These are phyloP conservation scores for Imbricaverruca yamaguchii DNA, from an alignment of 2,888 invertebrate species.

Conservation along the genomic window DNA sequence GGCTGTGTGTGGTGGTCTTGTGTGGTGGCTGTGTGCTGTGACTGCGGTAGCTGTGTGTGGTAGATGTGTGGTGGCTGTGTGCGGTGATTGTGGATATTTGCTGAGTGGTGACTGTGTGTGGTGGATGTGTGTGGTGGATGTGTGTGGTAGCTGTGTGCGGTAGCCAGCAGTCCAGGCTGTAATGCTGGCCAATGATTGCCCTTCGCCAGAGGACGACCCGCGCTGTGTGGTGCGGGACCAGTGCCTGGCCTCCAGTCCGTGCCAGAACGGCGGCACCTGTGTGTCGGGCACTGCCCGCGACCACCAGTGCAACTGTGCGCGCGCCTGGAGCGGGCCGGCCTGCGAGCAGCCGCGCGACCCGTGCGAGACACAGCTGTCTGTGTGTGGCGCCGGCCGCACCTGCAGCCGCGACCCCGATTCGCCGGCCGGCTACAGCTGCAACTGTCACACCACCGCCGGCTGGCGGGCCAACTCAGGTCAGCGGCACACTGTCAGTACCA, in stretches of 20 bases:
- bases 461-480: slow-evolving; percentile 13
- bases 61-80: no score
- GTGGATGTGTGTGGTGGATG: no score
- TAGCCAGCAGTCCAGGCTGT: no score
- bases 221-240: neutral
- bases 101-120: no score
- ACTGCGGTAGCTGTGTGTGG: no score
- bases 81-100: no score
- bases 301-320: slow-evolving; percentile 1
- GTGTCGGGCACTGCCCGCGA: neutral
- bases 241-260: slow-evolving; percentile 8
- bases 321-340: neutral
- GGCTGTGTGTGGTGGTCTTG: no score
- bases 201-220: neutral
- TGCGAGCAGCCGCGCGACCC: slow-evolving; percentile 5
- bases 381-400: slow-evolving; percentile 1
- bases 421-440: slow-evolving; percentile 18
- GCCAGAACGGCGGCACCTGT: slow-evolving; percentile 19
- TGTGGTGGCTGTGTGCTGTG: no score
- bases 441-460: slow-evolving; percentile 16
- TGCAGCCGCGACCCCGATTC: neutral
- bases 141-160: no score
- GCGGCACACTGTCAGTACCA: neutral
- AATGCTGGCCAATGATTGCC: neutral
- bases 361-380: neutral